These are phyloP conservation scores for Morus bassanus DNA, from an alignment of 2,797 vertebrate species.

Conservation along the genomic window DNA sequence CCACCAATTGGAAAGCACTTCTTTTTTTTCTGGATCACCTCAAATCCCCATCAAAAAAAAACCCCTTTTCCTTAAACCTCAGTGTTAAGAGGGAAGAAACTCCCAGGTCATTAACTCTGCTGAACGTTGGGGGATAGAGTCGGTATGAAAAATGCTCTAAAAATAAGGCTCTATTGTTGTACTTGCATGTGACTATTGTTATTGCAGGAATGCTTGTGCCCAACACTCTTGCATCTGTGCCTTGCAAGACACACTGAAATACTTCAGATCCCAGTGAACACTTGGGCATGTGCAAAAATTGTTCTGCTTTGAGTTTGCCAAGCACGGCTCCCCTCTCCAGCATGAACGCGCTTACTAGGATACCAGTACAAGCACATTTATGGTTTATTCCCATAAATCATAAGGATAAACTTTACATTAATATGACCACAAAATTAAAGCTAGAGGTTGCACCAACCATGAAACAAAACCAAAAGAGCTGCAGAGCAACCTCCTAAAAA, in stretches of 20 bases:
- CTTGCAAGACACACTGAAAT: background rate
- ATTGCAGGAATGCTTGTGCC: background rate
- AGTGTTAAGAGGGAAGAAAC: background rate
- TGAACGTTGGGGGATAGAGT: background rate
- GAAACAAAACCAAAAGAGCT: background rate
- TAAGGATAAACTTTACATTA: background rate
- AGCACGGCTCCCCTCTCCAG: background rate
- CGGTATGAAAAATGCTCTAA: background rate
- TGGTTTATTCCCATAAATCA: background rate
- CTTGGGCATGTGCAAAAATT: background rate
- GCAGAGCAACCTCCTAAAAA: background rate
- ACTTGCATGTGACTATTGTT: background rate
- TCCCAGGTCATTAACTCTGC: background rate
- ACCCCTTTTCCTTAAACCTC: background rate
- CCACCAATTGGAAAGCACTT: too few species aligned
- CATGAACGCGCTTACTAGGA: fast-evolving
- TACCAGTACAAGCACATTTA: background rate
- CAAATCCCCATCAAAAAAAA: background rate
- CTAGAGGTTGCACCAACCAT: background rate
- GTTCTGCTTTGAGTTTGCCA: background rate
- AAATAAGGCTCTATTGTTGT: slow-evolving; percentile 38
- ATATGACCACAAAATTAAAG: background rate
- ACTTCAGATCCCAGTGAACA: background rate
- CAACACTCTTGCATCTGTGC: background rate
- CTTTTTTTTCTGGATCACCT: background rate